Evolutionary conservation across 2,888 invertebrate genomes (phyloP).

Genomic region (Agelastica alni): DNA sequence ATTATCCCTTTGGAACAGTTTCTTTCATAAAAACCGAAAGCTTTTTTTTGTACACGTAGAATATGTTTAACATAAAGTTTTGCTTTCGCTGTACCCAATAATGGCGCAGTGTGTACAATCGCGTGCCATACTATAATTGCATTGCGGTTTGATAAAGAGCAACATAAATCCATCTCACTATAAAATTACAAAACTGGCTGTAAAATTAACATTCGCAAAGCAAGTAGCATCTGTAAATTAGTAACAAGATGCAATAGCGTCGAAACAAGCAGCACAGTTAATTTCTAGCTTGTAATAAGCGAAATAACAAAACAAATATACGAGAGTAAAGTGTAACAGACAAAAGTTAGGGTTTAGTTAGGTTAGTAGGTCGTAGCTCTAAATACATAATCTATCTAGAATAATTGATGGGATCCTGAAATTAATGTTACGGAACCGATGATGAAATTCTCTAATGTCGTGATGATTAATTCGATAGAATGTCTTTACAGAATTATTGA

Average conservation of each 20-base stretch:
- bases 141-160: too few relatives aligned
- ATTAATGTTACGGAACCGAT: not conserved
- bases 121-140: too few relatives aligned
- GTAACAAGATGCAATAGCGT: not conserved
- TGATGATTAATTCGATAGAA: constrained; percentile 1
- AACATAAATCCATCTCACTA: not conserved
- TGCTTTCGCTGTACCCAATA: too few relatives aligned
- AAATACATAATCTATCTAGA: not conserved
- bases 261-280: not conserved
- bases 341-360: not conserved
- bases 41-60: too few relatives aligned
- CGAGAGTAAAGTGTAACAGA: too few relatives aligned
- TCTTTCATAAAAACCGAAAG: too few relatives aligned
- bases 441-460: not conserved
- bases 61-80: too few relatives aligned
- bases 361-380: not conserved
- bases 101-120: too few relatives aligned
- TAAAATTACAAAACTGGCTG: not conserved
- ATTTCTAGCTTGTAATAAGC: not conserved
- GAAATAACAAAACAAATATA: not conserved
- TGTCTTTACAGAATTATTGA: not conserved
- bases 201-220: not conserved
- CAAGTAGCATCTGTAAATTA: not conserved
- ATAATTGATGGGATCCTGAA: not conserved
- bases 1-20: too few relatives aligned